Evolutionary conservation across 2,113 vertebrate species (phyloP), one percentile per base, ranked within the genome.

Genomic region (Aythya baeri): DNA sequence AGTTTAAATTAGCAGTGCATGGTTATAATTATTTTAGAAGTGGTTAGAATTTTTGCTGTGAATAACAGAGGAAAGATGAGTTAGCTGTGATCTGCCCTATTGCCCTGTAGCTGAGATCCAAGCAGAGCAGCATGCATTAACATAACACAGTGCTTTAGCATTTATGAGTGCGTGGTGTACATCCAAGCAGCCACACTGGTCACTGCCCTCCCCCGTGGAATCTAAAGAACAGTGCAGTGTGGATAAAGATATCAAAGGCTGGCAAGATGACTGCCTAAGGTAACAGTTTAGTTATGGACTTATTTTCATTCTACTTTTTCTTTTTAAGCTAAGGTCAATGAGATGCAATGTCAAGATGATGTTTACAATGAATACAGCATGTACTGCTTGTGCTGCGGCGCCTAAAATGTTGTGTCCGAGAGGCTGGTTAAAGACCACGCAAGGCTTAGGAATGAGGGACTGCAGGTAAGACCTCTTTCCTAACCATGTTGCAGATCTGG

Each of bases 381-480:
- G 99, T 92, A 99, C 98, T 29, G 83, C 98, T 15, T 99, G 98
- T 34, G 97, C 98, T 0, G 97, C 93, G 14, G 54, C 83, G 5
- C 17, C 86, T 86, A 97, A 63, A 52, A 66, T 58, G 34, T 3
- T 31, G 6, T 99, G 99, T 77, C 98, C 98, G 9, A 85, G 7
- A 1, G 97, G 98, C 75, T 98, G 98, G 96, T 73, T 54, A 23
- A 97, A 63, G 78, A 62, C n/a, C 36, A 93, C 72, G 5, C 88
- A 82, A 22, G 84, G 61, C 16, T 20, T 41, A 7, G 96, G 96
- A 3, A 86, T 93, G 29, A 94, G 83, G 91, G 97, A 91, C 94
- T 99, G 99, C 98, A 98, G 98, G 99, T 99, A 96, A 38, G 93
- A 5, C 10, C 44, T 50, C 1, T 77, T 92, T 94, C 21, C 71